A percentile compares a stretch with the other conserved stretches of the same genome.
These are phyloP conservation scores for Agriopis leucophaearia DNA, from an alignment of 2,888 invertebrate genomes.

Conservation along the genomic window DNA sequence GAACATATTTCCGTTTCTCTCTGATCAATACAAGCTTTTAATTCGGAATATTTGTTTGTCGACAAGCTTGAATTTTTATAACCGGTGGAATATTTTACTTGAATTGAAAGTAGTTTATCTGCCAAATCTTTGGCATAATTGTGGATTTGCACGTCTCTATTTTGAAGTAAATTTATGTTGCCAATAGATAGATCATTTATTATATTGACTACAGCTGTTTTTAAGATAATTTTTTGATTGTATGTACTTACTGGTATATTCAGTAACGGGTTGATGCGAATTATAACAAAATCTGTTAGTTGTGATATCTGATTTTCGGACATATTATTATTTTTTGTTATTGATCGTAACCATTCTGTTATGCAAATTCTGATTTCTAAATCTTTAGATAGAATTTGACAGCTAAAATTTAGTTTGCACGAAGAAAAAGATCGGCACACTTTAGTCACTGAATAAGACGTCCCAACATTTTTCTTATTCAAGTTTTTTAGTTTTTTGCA, in stretches of 20 bases:
- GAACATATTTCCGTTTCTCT: neutral
- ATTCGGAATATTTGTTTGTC: neutral
- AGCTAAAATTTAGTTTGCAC: neutral
- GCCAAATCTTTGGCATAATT: conserved; percentile 5
- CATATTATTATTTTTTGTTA: neutral
- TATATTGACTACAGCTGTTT: conserved; percentile 5
- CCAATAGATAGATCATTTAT: conserved; percentile 6
- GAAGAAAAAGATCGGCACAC: neutral
- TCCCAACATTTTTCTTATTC: neutral
- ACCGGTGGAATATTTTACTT: neutral
- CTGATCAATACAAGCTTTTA: neutral
- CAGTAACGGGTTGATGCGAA: neutral
- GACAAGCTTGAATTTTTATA: neutral
- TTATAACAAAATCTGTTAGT: neutral
- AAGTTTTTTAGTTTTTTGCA: neutral
- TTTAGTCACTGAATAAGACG: neutral
- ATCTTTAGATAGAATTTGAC: neutral
- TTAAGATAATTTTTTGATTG: conserved; percentile 11
- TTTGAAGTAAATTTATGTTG: neutral
- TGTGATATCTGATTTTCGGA: conserved; percentile 1
- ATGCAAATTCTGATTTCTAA: conserved; percentile 2
- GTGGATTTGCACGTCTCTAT: neutral
- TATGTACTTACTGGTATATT: conserved; percentile 1
- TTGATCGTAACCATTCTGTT: conserved; percentile 6
- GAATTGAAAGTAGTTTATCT: neutral